Percentiles rank a stretch among this genome's conserved stretches.
Evolutionary conservation across 2,888 invertebrate genomes (phyloP).

Genomic region (Rotaria macrura): DNA sequence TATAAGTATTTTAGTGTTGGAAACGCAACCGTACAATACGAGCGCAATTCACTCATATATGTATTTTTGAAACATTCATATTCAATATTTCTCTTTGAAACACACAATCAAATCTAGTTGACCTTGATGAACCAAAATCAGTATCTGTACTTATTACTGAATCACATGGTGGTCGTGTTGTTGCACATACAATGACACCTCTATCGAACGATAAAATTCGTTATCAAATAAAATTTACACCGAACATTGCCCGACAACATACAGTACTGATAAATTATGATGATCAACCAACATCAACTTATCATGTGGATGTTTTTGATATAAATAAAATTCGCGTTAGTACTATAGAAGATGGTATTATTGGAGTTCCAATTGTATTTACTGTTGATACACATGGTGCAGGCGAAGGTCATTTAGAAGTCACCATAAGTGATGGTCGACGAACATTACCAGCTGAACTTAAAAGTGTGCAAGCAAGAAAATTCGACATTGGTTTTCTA

Average conservation of each 20-base stretch:
- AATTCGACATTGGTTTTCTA: constrained; percentile 30
- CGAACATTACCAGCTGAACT: constrained; percentile 30
- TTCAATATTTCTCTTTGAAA: too few species aligned
- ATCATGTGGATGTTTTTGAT: constrained; percentile 26
- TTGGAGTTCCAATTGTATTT: not conserved
- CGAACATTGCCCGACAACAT: constrained; percentile 76
- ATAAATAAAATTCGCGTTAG: constrained; percentile 26
- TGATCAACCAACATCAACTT: not conserved
- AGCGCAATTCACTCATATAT: too few species aligned
- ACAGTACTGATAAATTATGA: constrained; percentile 79
- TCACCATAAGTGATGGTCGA: constrained; percentile 28
- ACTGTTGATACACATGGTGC: constrained; percentile 31
- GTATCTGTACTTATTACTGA: not conserved
- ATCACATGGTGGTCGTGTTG: not conserved
- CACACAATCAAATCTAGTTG: not conserved
- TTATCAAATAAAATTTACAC: constrained; percentile 91
- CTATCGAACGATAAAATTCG: constrained; percentile 50
- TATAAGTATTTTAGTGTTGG: too few species aligned
- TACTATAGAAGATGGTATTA: constrained; percentile 12
- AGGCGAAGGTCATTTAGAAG: constrained; percentile 33
- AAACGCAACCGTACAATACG: too few species aligned
- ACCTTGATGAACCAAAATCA: not conserved
- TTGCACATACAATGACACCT: not conserved
- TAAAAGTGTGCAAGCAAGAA: constrained; percentile 24
- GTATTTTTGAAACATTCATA: too few species aligned